phyloP scores from a whole-genome alignment of 2,888 invertebrate species.

The Patella depressa region DNA sequence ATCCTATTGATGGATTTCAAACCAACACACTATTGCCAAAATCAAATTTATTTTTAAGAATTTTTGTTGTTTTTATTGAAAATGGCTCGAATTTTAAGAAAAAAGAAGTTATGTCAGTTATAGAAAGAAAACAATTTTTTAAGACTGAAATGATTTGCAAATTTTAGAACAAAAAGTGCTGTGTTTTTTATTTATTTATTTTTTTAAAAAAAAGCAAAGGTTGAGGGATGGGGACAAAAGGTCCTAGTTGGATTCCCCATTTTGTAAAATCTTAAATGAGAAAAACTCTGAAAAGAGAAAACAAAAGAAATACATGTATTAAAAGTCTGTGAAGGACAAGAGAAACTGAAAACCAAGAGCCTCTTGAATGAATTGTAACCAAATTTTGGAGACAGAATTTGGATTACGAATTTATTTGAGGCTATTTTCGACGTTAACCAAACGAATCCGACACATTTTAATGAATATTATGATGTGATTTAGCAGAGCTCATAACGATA shows the following conservation, averaged over 20 bases:
- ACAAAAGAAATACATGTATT: not conserved
- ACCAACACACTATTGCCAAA: too few relatives aligned
- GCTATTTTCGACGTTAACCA: not conserved
- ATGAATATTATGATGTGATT: not conserved
- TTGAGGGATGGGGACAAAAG: not conserved
- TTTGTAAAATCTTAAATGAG: not conserved
- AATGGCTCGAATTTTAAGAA: too few relatives aligned
- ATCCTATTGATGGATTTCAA: too few relatives aligned
- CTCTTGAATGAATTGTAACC: not conserved
- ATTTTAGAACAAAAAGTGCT: not conserved
- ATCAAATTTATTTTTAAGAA: too few relatives aligned
- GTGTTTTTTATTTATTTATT: not conserved
- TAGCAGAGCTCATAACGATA: not conserved
- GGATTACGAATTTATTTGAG: conserved; percentile 4
- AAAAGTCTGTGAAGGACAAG: not conserved
- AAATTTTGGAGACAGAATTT: not conserved
- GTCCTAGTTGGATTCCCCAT: conserved; percentile 10
- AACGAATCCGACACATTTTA: not conserved
- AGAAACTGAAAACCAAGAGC: not conserved
- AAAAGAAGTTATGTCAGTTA: too few relatives aligned
- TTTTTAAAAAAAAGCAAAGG: not conserved
- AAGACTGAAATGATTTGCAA: not conserved
- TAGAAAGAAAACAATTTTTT: not conserved
- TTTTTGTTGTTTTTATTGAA: too few relatives aligned
- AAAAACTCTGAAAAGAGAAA: not conserved